A percentile compares a stretch with the other conserved stretches of the same genome.
These are phyloP conservation scores for Pomatorhinus ruficollis DNA, from an alignment of 2,113 vertebrate species.

Conservation along the genomic window DNA sequence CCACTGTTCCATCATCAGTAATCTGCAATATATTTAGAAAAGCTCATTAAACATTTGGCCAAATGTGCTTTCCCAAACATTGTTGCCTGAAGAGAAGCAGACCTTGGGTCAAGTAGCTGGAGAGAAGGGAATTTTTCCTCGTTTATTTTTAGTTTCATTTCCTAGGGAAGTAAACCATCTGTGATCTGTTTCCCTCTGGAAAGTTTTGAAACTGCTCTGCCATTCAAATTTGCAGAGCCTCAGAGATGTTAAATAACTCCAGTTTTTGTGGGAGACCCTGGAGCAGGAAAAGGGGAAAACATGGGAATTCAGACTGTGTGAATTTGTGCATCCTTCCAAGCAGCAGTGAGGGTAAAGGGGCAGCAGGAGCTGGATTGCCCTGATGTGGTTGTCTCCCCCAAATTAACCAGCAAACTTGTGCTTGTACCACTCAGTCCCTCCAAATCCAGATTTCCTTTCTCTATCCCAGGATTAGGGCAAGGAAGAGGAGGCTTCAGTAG, in stretches of 20 bases:
- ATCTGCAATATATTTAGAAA: not conserved
- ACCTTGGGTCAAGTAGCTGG: not conserved
- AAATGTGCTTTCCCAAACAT: not conserved
- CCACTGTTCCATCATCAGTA: not conserved
- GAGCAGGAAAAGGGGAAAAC: not conserved
- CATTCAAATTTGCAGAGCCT: not conserved
- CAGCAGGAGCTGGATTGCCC: not conserved
- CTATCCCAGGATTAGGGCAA: not conserved
- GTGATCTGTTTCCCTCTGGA: not conserved
- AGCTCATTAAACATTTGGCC: not conserved
- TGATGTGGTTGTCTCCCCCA: not conserved
- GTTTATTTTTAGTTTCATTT: slow-evolving; percentile 38
- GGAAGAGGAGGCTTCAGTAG: not conserved
- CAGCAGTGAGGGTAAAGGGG: not conserved
- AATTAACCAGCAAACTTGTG: not conserved
- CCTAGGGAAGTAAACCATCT: not conserved
- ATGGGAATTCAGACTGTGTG: not conserved
- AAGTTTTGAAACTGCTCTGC: not conserved
- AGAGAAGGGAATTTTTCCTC: not conserved
- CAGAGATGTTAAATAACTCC: not conserved
- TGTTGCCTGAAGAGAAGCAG: not conserved
- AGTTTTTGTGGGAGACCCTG: not conserved
- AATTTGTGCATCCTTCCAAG: not conserved
- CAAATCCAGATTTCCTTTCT: not conserved
- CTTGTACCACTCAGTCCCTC: not conserved